Evolutionary conservation across 1,140 invertebrate species (phyloP), one percentile per base, ranked within the genome.

Genomic region (Mactra quadrangularis): DNA sequence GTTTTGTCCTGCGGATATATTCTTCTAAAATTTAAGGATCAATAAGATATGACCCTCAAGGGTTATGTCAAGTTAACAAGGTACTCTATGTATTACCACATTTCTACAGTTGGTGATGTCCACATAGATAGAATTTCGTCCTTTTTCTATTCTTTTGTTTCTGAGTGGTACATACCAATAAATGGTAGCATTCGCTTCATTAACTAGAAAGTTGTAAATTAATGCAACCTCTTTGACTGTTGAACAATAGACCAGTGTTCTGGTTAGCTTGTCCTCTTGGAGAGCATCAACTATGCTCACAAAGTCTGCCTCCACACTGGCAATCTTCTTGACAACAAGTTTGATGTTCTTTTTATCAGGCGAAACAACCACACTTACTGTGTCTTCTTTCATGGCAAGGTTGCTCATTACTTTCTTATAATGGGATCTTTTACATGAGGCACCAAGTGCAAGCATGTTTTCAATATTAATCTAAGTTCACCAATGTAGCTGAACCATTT

Each of bases 121-220:
- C n/a, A n/a, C n/a, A n/a, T n/a, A n/a, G n/a, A n/a, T n/a, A 57
- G 3, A 27, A 57, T 57, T 3, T 57, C 55, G 9, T 4, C 17
- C 31, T 57, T 57, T 22, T 57, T 57, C 22, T 57, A 29, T 2
- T 27, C 22, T 57, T 9, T 4, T 3, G 55, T 57, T 57, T 57
- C 55, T 29, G 55, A 57, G n/a, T 57, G 55, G 31, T 6, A 57
- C 55, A 57, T 57, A 3, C 17, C 55, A 57, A 57, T 57, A 17
- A 57, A 57, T 27, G n/a, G 55, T 17, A 3, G 27, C 3, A 11
- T 6, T 6, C 3, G 17, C 55, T 57, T 57, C 55, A 6, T 2
- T 29, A 17, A 29, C 31, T 27, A 57, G 25, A 27, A 27, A 57
- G 17, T 29, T 57, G 31, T 57, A 57, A 57, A 57, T 57, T 1